Evolutionary conservation across 2,113 vertebrate genomes (phyloP).

Genomic region (Chionis minor): DNA sequence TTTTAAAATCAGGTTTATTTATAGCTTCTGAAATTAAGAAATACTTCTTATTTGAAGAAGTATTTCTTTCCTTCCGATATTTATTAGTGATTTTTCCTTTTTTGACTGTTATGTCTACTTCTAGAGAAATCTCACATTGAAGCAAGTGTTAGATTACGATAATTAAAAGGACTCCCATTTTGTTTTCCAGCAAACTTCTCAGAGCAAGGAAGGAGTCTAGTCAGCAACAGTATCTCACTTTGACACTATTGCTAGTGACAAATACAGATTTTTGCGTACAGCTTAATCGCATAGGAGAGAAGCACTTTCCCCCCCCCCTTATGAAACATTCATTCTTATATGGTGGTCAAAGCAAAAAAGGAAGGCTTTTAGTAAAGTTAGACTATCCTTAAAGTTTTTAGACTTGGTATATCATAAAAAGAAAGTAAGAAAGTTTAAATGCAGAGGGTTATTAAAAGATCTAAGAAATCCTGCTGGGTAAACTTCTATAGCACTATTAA

Average conservation of each 20-base stretch:
- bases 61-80: neutral
- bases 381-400: constrained; percentile 28
- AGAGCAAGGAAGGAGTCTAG: neutral
- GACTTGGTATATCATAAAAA: constrained; percentile 1
- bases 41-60: neutral
- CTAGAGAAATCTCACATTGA: neutral
- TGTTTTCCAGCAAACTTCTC: neutral
- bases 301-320: neutral
- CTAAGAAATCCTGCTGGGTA: constrained; percentile 60
- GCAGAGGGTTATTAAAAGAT: constrained; percentile 59
- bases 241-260: neutral
- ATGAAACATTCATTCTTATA: neutral
- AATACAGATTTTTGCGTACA: neutral
- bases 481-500: constrained; percentile 65
- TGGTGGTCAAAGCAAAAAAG: neutral
- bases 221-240: neutral
- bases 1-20: neutral
- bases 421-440: constrained; percentile 28
- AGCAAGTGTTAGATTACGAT: neutral
- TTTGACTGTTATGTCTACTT: neutral
- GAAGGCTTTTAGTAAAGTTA: constrained; percentile 1
- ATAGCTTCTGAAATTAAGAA: neutral
- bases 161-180: neutral
- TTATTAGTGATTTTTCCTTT: neutral
- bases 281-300: neutral